These are phyloP conservation scores for Panagrolaimus sp. DNA, from an alignment of 1,140 invertebrate genomes.

Conservation along the genomic window DNA sequence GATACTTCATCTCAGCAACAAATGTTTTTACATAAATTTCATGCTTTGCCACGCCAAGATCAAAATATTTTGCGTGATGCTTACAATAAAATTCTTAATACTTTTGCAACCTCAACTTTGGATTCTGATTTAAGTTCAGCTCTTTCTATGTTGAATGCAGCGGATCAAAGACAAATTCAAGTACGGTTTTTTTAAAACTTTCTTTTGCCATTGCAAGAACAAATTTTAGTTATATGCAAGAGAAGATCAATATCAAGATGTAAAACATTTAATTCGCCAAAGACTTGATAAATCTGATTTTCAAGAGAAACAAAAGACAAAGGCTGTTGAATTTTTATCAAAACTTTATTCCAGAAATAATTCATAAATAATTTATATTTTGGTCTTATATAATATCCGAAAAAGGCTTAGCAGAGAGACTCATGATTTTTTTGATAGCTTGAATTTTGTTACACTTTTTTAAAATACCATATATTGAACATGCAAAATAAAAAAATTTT, in stretches of 20 bases:
- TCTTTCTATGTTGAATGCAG: background rate
- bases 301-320: too few species aligned
- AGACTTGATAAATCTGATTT: background rate
- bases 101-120: background rate
- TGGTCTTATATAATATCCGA: too few species aligned
- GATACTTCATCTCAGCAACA: background rate
- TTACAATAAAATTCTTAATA: background rate
- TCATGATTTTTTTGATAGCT: too few species aligned
- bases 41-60: background rate
- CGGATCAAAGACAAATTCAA: conserved; percentile 1
- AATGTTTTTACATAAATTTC: conserved; percentile 12
- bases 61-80: background rate
- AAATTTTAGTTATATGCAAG: background rate
- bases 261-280: background rate
- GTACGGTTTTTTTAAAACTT: background rate
- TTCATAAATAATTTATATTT: too few species aligned
- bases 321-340: too few species aligned
- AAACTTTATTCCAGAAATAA: too few species aligned
- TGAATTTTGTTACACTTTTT: too few species aligned
- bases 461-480: too few species aligned
- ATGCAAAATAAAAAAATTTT: too few species aligned
- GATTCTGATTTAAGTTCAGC: background rate
- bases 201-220: background rate
- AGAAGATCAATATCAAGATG: background rate
- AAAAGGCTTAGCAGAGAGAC: too few species aligned